Evolutionary conservation across 2,888 invertebrate species (phyloP).

Genomic region (Campoletis raptor): DNA sequence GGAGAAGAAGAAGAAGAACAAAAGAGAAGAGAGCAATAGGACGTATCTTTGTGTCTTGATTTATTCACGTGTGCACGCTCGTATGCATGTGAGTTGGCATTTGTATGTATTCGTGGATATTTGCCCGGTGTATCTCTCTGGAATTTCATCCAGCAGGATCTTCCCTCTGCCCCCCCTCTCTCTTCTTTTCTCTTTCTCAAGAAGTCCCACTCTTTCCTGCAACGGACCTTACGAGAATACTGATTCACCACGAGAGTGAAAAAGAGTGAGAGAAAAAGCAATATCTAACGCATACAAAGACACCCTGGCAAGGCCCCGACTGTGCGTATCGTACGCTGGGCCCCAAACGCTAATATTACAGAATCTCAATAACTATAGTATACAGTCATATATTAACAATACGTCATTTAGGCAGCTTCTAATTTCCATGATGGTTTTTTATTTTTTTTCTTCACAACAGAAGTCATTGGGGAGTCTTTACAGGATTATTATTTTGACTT

Average conservation of each 20-base stretch:
- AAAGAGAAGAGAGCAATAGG: conserved; percentile 28
- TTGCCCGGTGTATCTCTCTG: conserved; percentile 45
- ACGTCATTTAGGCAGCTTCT: neutral
- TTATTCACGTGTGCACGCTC: conserved; percentile 1
- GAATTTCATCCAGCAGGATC: conserved; percentile 64
- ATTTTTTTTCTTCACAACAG: neutral
- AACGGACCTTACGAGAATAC: conserved; percentile 46
- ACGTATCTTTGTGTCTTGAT: conserved; percentile 49
- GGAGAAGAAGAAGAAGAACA: conserved; percentile 40
- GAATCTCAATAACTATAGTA: conserved; percentile 25
- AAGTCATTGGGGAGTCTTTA: neutral
- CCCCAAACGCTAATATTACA: conserved; percentile 1
- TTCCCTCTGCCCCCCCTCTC: neutral
- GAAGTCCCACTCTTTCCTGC: conserved; percentile 37
- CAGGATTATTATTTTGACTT: neutral
- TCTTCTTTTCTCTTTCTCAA: neutral
- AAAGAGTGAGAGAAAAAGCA: conserved; percentile 28
- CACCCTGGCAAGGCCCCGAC: conserved; percentile 41
- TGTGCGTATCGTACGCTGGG: conserved; percentile 9
- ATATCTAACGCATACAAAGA: conserved; percentile 55
- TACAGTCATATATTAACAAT: conserved; percentile 23
- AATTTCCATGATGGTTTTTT: neutral
- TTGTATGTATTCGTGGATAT: neutral
- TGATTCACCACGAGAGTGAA: conserved; percentile 50
- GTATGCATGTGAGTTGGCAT: neutral